These are phyloP conservation scores for Brachynemurus nebulosus DNA, from an alignment of 2,888 invertebrate species.

Conservation along the genomic window DNA sequence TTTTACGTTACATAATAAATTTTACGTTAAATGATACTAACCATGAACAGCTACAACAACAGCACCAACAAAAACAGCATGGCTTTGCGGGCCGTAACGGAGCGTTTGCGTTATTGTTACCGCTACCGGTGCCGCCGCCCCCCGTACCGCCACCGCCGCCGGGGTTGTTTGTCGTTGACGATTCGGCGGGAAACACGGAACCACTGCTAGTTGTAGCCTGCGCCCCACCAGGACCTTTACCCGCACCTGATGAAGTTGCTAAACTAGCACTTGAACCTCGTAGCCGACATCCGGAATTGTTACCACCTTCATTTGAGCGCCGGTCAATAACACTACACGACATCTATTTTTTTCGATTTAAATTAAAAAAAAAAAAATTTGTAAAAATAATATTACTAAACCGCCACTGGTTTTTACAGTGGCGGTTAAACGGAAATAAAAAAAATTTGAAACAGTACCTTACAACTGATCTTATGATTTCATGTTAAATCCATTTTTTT, in stretches of 20 bases:
- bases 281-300: slow-evolving; percentile 28
- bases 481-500: not conserved
- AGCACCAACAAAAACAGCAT: slow-evolving; percentile 55
- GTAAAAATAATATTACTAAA: too few species aligned
- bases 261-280: slow-evolving; percentile 23
- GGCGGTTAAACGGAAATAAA: too few species aligned
- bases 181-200: slow-evolving; percentile 18
- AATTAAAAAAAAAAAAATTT: slow-evolving; percentile 15
- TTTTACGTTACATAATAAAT: too few species aligned
- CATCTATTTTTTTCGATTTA: too few species aligned
- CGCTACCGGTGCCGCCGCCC: slow-evolving; percentile 30
- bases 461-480: not conserved
- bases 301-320: slow-evolving; percentile 5
- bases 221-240: slow-evolving; percentile 15
- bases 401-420: too few species aligned
- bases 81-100: slow-evolving; percentile 37
- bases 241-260: slow-evolving; percentile 15
- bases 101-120: slow-evolving; percentile 31
- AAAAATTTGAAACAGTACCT: too few species aligned
- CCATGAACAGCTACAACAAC: slow-evolving; percentile 59
- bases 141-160: too few species aligned
- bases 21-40: slow-evolving; percentile 30
- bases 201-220: slow-evolving; percentile 18
- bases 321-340: slow-evolving; percentile 40
- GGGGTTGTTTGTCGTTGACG: slow-evolving; percentile 15